phyloP scores from a whole-genome alignment of 2,888 invertebrate species.

The Keiferia lycopersicella region DNA sequence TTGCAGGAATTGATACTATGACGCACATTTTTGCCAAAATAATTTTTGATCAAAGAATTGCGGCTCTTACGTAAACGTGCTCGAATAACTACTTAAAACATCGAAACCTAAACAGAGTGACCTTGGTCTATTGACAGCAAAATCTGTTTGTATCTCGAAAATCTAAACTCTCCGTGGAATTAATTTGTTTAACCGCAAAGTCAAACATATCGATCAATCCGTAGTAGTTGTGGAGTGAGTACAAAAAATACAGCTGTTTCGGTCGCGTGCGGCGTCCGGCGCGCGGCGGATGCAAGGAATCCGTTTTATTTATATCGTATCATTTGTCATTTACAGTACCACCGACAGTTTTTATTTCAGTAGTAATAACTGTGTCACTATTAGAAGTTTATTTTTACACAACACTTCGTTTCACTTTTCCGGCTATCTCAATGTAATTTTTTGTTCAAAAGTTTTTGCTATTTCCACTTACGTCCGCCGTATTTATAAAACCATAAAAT shows the following conservation, averaged over 20 bases:
- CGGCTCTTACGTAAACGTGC: not conserved
- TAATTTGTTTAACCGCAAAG: slow-evolving; percentile 11
- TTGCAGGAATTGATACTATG: slow-evolving; percentile 4
- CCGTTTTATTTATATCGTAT: slow-evolving; percentile 56
- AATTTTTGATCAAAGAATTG: not conserved
- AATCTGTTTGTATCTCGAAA: not conserved
- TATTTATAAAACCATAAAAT: not conserved
- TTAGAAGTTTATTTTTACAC: slow-evolving; percentile 48
- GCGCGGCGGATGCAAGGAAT: slow-evolving; percentile 35
- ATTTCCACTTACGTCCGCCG: not conserved
- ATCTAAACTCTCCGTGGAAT: not conserved
- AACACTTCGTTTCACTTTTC: not conserved
- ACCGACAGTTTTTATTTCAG: slow-evolving; percentile 54
- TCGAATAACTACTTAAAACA: not conserved
- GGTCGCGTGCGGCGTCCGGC: slow-evolving; percentile 29
- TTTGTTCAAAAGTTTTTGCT: not conserved
- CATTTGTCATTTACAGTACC: slow-evolving; percentile 55
- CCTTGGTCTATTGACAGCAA: not conserved
- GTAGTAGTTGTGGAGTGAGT: slow-evolving; percentile 1
- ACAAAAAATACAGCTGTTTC: slow-evolving; percentile 24
- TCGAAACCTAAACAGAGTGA: not conserved
- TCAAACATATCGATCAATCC: slow-evolving; percentile 8
- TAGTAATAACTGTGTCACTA: slow-evolving; percentile 56
- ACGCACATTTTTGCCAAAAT: not conserved
- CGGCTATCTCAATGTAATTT: no score